A percentile compares a stretch with the other conserved stretches of the same genome.
Evolutionary conservation across 2,888 invertebrate species (phyloP).

Genomic region (Shargacucullia verbasci): DNA sequence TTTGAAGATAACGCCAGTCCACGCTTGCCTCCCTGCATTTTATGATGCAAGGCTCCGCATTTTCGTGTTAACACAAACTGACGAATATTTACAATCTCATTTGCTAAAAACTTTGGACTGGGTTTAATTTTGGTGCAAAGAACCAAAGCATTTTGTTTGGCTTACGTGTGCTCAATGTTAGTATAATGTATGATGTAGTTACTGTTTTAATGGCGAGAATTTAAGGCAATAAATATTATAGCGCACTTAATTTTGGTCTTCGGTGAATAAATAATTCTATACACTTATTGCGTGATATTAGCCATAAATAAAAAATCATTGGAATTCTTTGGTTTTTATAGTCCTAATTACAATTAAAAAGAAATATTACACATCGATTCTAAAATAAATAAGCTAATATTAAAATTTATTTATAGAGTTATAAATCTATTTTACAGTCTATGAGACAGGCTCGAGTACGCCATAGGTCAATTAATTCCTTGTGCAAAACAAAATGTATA

Average conservation of each 20-base stretch:
- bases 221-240: not conserved
- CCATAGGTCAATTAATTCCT: no score
- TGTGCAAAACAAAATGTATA: no score
- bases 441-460: no score
- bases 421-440: no score
- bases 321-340: constrained; percentile 11
- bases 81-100: constrained; percentile 21
- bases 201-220: not conserved
- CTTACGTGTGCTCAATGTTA: not conserved
- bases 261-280: not conserved
- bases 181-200: not conserved
- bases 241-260: not conserved
- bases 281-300: constrained; percentile 36
- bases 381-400: not conserved
- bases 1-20: constrained; percentile 47
- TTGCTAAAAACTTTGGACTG: constrained; percentile 7
- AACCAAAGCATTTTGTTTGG: not conserved
- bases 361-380: constrained; percentile 20
- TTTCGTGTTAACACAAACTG: constrained; percentile 31
- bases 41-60: constrained; percentile 38
- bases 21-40: constrained; percentile 42
- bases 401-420: no score
- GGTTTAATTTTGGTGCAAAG: not conserved
- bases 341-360: constrained; percentile 21
- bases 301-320: constrained; percentile 22